Conservation (phyloP, 2,797 vertebrate species). For the Fundulus diaphanus region DNA sequence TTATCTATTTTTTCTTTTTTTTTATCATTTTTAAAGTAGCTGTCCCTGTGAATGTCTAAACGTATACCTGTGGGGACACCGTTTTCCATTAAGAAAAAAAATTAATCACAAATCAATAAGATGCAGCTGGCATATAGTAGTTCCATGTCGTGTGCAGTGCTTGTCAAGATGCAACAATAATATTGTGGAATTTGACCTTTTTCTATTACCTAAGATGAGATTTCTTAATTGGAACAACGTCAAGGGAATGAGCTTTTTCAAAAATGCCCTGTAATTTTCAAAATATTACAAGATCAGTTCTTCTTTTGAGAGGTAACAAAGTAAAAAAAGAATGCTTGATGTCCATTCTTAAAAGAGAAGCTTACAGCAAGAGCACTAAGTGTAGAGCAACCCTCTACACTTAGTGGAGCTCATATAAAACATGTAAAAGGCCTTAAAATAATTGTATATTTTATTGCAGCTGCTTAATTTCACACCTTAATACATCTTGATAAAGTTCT, state of each 20-base stretch:
- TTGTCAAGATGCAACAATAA: not conserved
- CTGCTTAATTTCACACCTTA: not conserved
- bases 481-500: not conserved
- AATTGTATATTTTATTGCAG: not conserved
- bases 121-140: not conserved
- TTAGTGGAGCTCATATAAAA: not conserved
- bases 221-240: not conserved
- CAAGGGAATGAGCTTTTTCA: not conserved
- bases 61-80: too few species aligned
- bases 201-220: not conserved
- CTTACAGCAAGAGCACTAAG: too few species aligned
- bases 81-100: not conserved
- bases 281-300: not conserved
- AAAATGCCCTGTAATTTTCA: not conserved
- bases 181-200: too few species aligned
- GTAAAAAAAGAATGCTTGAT: not conserved
- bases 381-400: too few species aligned
- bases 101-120: too few species aligned
- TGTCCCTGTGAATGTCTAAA: not conserved
- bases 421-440: not conserved
- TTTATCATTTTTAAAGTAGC: conserved; percentile 12
- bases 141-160: not conserved
- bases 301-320: not conserved
- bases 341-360: too few species aligned
- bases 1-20: not conserved